Evolutionary conservation across 2,797 vertebrate genomes (phyloP), one percentile per base, ranked within the genome.

Genomic region (Peromyscus nudipes): DNA sequence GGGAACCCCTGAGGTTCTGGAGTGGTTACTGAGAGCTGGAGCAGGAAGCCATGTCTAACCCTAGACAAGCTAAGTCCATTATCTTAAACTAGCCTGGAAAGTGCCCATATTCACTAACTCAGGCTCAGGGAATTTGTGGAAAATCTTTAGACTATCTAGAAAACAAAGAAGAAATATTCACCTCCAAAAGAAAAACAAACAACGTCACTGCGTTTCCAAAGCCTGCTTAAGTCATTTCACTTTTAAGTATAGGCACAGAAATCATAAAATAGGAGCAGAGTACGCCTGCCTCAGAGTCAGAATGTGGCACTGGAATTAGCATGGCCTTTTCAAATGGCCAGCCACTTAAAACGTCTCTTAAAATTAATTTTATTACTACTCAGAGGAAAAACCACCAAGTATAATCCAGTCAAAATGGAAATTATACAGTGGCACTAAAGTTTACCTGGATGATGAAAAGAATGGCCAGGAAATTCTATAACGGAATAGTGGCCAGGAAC

Each of bases 361-460:
- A 83, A 94, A 76, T 75, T 62, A n/a, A 79, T 80, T 73, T 93
- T 91, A 43, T 37, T 67, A 86, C 81, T 37, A 94, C 55, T 73
- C 31, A 49, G 37, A 92, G 73, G 49, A 23, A 64, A 89, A 77
- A 69, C 81, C 29, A 82, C 17, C 17, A 43, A 34, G 34, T 17
- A n/a, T 49, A 64, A 87, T 40, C 49, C 19, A 46, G 65, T 91
- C 80, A 71, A 91, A 87, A 91, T 40, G 1, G 8, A 85, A 81
- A 85, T 19, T 65, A n/a, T 49, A 27, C 40, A 97, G 83, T 55
- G 13, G 77, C 62, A 40, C 23, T 89, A 37, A 92, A 88, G 23
- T 76, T 95, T 40, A 43, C 23, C n/a, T 12, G 34, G 62, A 73
- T 80, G 40, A 76, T 64, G n/a, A 11, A 77, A 43, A 91, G 46